Conservation (phyloP, 1,140 invertebrate species). For the Drosophila sp. region DNA sequence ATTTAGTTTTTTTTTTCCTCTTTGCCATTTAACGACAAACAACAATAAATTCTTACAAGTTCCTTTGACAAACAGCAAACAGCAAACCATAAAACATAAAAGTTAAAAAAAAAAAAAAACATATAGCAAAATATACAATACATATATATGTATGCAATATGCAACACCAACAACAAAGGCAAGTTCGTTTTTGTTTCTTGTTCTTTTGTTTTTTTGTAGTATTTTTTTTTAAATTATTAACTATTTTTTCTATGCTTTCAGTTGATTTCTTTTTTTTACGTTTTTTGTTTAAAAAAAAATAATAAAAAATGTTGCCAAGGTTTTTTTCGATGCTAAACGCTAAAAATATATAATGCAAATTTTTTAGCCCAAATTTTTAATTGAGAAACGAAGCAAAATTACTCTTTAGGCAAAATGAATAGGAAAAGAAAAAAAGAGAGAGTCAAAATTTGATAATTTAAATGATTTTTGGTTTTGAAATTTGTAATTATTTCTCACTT, state of each 20-base stretch:
- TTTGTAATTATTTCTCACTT: conserved; percentile 6
- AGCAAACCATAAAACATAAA: conserved; percentile 26
- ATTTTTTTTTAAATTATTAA: conserved; percentile 2
- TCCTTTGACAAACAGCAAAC: conserved; percentile 66
- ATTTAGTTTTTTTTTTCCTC: conserved; percentile 64
- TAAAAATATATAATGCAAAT: conserved; percentile 64
- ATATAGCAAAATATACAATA: conserved; percentile 70
- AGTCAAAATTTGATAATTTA: conserved; percentile 2
- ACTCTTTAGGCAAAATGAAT: conserved; percentile 3
- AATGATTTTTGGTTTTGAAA: conserved; percentile 8
- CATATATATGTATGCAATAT: conserved; percentile 33
- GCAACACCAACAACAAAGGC: conserved; percentile 27
- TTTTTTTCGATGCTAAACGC: conserved; percentile 29
- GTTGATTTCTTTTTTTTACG: conserved; percentile 36
- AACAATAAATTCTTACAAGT: conserved; percentile 67
- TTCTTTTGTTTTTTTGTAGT: conserved; percentile 16
- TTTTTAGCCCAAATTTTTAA: conserved; percentile 40
- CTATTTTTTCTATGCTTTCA: conserved; percentile 38
- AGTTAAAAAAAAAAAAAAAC: conserved; percentile 34
- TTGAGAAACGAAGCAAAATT: conserved; percentile 8
- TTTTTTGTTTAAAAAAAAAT: conserved; percentile 11
- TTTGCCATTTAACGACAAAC: conserved; percentile 73
- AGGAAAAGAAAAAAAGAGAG: background rate
- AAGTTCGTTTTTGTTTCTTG: conserved; percentile 33
- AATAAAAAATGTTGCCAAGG: conserved; percentile 40